Percentiles rank a stretch among this genome's conserved stretches.
Evolutionary conservation across 2,888 invertebrate genomes (phyloP).

Genomic region (Pogonocherus hispidulus): DNA sequence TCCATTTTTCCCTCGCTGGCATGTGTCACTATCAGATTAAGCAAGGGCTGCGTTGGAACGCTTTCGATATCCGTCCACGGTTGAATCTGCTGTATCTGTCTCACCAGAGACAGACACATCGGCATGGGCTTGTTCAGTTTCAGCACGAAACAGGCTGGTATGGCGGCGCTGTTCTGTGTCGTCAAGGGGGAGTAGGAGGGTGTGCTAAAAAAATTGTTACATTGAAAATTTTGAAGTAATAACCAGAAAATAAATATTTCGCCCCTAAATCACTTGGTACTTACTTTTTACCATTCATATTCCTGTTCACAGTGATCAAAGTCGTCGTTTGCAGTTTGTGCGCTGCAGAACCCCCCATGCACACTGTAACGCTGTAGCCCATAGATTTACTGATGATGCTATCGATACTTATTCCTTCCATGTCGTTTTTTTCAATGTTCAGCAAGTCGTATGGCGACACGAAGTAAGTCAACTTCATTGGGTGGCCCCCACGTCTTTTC

Average conservation of each 20-base stretch:
- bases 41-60: slow-evolving; percentile 71
- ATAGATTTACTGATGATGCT: slow-evolving; percentile 78
- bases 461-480: slow-evolving; percentile 95
- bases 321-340: slow-evolving; percentile 86
- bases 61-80: slow-evolving; percentile 73
- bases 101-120: slow-evolving; percentile 82
- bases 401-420: slow-evolving; percentile 83
- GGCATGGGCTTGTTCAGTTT: slow-evolving; percentile 87
- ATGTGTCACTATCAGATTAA: slow-evolving; percentile 85
- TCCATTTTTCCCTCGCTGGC: slow-evolving; percentile 82
- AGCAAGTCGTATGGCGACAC: slow-evolving; percentile 93
- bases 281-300: slow-evolving; percentile 82
- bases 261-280: too few relatives aligned
- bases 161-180: slow-evolving; percentile 86
- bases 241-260: too few relatives aligned
- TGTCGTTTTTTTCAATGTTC: slow-evolving; percentile 80
- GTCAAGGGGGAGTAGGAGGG: slow-evolving; percentile 87
- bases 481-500: slow-evolving; percentile 88
- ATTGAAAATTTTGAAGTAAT: too few relatives aligned
- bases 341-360: slow-evolving; percentile 88
- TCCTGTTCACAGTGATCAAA: slow-evolving; percentile 79
- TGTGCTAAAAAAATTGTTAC: slow-evolving; percentile 70
- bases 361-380: slow-evolving; percentile 90
- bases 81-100: slow-evolving; percentile 75
- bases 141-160: slow-evolving; percentile 92